These are phyloP conservation scores for Horisme vitalbata DNA, from an alignment of 2,888 invertebrate genomes.

Conservation along the genomic window DNA sequence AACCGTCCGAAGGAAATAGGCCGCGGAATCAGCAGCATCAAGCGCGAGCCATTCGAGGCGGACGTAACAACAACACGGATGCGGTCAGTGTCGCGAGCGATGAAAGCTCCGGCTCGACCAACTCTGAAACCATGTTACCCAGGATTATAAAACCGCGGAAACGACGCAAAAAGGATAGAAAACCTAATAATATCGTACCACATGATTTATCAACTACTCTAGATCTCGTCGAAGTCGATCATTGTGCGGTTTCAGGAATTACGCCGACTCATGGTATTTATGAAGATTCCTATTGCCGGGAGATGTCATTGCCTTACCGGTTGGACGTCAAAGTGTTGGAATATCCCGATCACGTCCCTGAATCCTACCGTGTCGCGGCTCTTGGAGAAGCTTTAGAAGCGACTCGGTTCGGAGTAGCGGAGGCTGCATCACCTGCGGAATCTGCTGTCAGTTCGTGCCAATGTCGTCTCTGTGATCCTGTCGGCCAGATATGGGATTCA, in stretches of 20 bases:
- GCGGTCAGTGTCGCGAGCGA: conserved; percentile 89
- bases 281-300: conserved; percentile 76
- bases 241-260: conserved; percentile 69
- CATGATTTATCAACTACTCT: conserved; percentile 69
- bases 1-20: conserved; percentile 66
- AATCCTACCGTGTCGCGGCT: conserved; percentile 76
- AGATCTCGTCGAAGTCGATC: conserved; percentile 73
- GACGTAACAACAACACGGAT: conserved; percentile 84
- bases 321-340: conserved; percentile 72
- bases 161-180: conserved; percentile 94
- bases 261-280: conserved; percentile 61
- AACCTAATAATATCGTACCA: conserved; percentile 83
- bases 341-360: conserved; percentile 65
- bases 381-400: conserved; percentile 79
- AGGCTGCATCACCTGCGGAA: conserved; percentile 72
- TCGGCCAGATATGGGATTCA: conserved; percentile 89
- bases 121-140: conserved; percentile 90
- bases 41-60: conserved; percentile 65
- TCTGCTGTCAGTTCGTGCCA: conserved; percentile 84
- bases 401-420: conserved; percentile 69
- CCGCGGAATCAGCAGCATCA: conserved; percentile 70
- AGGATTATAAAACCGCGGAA: conserved; percentile 95
- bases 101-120: conserved; percentile 86
- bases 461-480: conserved; percentile 89
- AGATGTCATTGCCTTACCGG: conserved; percentile 76